phyloP scores from a whole-genome alignment of 2,113 vertebrate genomes.

The Nestor notabilis region DNA sequence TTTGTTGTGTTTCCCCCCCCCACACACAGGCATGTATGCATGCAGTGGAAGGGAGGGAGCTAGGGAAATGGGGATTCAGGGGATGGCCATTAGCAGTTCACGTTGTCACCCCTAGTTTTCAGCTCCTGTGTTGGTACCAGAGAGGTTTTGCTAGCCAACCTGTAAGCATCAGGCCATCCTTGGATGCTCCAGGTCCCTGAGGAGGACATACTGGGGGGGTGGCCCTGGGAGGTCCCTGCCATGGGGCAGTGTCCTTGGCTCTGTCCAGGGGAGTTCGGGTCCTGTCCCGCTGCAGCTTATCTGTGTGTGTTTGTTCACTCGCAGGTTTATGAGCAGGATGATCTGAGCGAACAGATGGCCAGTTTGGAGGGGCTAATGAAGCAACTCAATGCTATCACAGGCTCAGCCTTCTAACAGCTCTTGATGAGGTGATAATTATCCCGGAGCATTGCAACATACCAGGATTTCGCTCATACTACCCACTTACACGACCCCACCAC shows the following conservation, averaged over 20 bases:
- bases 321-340: conserved; percentile 95
- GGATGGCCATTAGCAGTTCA: accelerated
- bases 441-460: conserved; percentile 64
- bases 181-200: background rate
- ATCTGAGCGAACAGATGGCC: conserved; percentile 96
- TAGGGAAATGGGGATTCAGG: background rate
- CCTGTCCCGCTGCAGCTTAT: background rate
- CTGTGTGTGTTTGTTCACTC: background rate
- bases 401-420: conserved; percentile 89
- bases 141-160: background rate
- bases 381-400: conserved; percentile 96
- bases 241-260: background rate
- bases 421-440: background rate
- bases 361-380: conserved; percentile 97
- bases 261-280: accelerated
- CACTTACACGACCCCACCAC: background rate
- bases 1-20: background rate
- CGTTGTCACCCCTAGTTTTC: background rate
- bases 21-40: accelerated
- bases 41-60: background rate
- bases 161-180: background rate
- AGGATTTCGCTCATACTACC: conserved; percentile 57
- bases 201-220: background rate
- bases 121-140: background rate
- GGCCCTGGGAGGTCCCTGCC: background rate